Evolutionary conservation across 1,140 invertebrate genomes (phyloP), one percentile per base, ranked within the genome.

Genomic region (Ylistrum balloti): DNA sequence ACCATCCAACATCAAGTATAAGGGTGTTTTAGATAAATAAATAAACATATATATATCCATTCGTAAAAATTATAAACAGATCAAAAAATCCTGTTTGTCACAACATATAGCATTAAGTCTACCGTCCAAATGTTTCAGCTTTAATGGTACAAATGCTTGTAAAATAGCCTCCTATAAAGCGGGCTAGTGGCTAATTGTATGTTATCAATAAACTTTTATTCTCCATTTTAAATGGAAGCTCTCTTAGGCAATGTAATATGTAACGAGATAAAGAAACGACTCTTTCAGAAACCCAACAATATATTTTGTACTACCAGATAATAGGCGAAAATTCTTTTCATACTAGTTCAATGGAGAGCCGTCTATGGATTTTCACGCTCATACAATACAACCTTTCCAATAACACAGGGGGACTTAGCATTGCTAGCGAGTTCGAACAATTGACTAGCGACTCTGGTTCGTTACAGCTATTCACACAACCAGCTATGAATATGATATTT

Each of bases 201-300:
- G 41, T 86, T 91, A 90, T 92, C 91, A 92, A 92, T 92, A 92
- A 89, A 91, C 85, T 92, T 74, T 91, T 91, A 91, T 91, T 91
- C 90, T 74, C 90, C 90, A 90, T 92, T 91, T 88, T 91, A 92
- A 90, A 91, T 91, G 89, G 88, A 85, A 89, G 88, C 90, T 90
- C 91, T 92, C 89, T 91, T 90, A 90, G 88, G 90, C 90, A 92
- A 93, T 93, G 90, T 93, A 93, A 94, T 94, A 94, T 94, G 92
- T 93, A 94, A 93, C 94, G 87, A 86, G 88, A 93, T 94, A 94
- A 74, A 94, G 94, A 94, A 94, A 94, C 92, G 93, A 88, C 90
- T 91, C 92, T 93, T 94, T 94, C 94, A 94, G 93, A 94, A 93
- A 93, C 93, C 94, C 92, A 94, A 94, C 94, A 94, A 94, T 94